Conservation (phyloP, 2,797 vertebrate genomes). For the Cheirogaleus major region DNA sequence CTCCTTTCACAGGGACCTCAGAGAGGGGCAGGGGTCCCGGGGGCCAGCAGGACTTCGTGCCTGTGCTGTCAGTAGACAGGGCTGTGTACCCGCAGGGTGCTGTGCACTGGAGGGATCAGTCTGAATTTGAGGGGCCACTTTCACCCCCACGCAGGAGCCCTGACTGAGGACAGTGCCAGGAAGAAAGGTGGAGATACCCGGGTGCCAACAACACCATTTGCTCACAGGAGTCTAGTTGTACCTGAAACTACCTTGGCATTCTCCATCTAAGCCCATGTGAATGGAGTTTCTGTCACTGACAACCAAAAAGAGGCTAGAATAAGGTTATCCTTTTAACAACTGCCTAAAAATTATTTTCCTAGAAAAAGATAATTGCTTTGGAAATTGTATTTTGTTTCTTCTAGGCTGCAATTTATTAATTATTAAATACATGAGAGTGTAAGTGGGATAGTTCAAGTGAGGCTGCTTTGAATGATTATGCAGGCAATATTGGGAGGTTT, state of each 20-base stretch:
- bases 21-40: neutral
- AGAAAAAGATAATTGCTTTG: neutral
- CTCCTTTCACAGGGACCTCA: neutral
- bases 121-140: neutral
- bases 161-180: neutral
- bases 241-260: neutral
- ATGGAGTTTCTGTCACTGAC: neutral
- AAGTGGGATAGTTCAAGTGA: neutral
- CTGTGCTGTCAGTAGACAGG: neutral
- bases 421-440: neutral
- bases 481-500: neutral
- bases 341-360: neutral
- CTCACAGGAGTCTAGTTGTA: neutral
- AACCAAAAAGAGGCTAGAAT: neutral
- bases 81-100: neutral
- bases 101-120: neutral
- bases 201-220: accelerated
- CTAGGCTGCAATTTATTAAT: neutral
- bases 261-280: neutral
- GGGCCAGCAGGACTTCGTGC: neutral
- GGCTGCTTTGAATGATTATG: neutral
- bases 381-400: constrained; percentile 23
- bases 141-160: neutral
- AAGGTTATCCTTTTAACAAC: neutral
- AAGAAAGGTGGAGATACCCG: neutral